phyloP scores from a whole-genome alignment of 2,113 vertebrate genomes.

The Thymallus thymallus region DNA sequence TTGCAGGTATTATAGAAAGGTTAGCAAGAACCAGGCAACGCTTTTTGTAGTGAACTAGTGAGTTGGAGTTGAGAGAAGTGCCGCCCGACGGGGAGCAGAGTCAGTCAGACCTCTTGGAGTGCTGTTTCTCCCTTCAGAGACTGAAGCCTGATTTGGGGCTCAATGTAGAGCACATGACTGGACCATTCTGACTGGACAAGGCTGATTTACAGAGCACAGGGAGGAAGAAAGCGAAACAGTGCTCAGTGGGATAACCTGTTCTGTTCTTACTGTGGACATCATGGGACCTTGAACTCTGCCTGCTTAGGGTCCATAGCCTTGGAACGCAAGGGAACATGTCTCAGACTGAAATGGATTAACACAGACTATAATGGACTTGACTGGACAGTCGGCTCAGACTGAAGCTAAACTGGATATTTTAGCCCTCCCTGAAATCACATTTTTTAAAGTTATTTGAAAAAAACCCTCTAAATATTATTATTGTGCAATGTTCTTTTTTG shows the following conservation, averaged over 20 bases:
- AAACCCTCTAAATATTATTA: not conserved
- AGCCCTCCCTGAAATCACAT: not conserved
- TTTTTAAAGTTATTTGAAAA: not conserved
- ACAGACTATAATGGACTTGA: slow-evolving; percentile 4
- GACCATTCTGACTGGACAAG: no score
- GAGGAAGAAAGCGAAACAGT: not conserved
- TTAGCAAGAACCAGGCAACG: not conserved
- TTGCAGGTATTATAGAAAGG: slow-evolving; percentile 16
- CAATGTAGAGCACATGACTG: not conserved
- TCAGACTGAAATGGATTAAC: not conserved
- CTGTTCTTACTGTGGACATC: slow-evolving; percentile 1
- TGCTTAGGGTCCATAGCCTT: no score
- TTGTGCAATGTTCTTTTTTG: not conserved
- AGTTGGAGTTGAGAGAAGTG: not conserved
- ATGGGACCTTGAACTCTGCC: not conserved
- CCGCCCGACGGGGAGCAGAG: not conserved
- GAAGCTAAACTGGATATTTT: not conserved
- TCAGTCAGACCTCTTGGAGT: not conserved
- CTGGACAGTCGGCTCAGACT: not conserved
- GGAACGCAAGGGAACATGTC: no score
- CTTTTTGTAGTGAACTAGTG: slow-evolving; percentile 12
- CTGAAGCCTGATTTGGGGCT: slow-evolving; percentile 12
- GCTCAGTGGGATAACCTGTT: not conserved
- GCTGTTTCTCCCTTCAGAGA: slow-evolving; percentile 2
- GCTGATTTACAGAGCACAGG: not conserved